phyloP scores from a whole-genome alignment of 2,797 vertebrate genomes.

The Schizothorax lantsangensis region DNA sequence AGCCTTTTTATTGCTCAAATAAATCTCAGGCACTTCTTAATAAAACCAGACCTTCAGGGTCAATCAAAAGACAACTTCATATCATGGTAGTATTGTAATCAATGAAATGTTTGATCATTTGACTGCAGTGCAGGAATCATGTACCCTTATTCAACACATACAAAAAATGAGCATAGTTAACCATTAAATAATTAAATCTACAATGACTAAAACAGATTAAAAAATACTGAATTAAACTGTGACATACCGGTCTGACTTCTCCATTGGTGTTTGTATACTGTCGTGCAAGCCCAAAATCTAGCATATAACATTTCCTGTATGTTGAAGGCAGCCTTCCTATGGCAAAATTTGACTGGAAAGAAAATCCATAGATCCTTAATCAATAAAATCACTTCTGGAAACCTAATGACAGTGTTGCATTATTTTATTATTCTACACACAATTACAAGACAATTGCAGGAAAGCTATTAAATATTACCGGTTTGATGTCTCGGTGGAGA shows the following conservation, averaged over 20 bases:
- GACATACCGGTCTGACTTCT: constrained; percentile 94
- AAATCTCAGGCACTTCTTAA: constrained; percentile 17
- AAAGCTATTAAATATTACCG: constrained; percentile 78
- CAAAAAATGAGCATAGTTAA: background rate
- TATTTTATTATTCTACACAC: background rate
- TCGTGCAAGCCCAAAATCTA: constrained; percentile 94
- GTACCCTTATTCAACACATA: background rate
- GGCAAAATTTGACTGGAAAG: constrained; percentile 91
- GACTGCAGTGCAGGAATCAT: background rate
- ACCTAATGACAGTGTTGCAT: background rate
- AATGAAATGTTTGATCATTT: background rate
- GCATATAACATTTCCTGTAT: constrained; percentile 96
- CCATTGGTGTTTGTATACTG: constrained; percentile 98
- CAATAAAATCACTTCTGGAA: constrained; percentile 6
- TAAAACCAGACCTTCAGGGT: constrained; percentile 18
- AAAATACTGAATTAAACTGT: background rate
- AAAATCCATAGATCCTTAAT: constrained; percentile 22
- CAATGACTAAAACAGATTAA: background rate
- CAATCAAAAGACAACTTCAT: constrained; percentile 3
- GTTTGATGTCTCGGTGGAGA: constrained; percentile 96
- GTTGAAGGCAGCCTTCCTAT: constrained; percentile 97
- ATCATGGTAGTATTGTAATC: background rate
- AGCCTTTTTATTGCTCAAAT: constrained; percentile 1
- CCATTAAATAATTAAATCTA: background rate
- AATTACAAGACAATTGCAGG: background rate